Evolutionary conservation across 2,113 vertebrate species (phyloP), one percentile per base, ranked within the genome.

Genomic region (Fulica atra): DNA sequence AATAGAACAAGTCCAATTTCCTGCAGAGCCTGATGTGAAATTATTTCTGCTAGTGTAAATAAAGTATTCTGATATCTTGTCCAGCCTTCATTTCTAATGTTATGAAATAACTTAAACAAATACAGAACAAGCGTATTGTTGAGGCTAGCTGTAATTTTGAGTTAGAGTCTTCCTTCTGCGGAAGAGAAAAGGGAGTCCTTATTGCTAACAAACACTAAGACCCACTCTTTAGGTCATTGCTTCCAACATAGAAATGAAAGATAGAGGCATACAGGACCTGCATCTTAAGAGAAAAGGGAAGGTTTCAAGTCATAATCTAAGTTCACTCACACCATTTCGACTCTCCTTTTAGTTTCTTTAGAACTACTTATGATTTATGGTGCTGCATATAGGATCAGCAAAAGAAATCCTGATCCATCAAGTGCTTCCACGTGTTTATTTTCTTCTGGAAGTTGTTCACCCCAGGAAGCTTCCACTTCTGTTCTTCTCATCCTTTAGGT

Each of bases 31-130:
- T 35, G 73, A 94, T 69, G 44, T 74, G 79, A 92, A 84, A 85
- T 92, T 87, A 88, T 78, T 91, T 89, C 89, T 90, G 35, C 53
- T 90, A 74, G n/a, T 71, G 61, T 64, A 94, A 93, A 86, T 86
- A 83, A 88, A n/a, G 9, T 88, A 83, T 81, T 74, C 60, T 68
- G 28, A 21, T 89, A 66, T 36, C 81, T 66, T 24, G 60, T 48
- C 71, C 63, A 83, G 42, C 26, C 42, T 68, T 88, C 29, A 53
- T 53, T 81, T 81, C 69, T 76, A 48, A 83, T 60, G 60, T 40
- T 83, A 63, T 7, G 13, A 88, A 94, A 70, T 38, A 86, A 83
- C 56, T 78, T 70, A 26, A 81, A 73, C 40, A 56, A 94, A 90
- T 28, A 86, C 5, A 68, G 92, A 86, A 48, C 35, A 83, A 9